Conservation (phyloP, 2,888 invertebrate species). For the Cyclophora punctaria region DNA sequence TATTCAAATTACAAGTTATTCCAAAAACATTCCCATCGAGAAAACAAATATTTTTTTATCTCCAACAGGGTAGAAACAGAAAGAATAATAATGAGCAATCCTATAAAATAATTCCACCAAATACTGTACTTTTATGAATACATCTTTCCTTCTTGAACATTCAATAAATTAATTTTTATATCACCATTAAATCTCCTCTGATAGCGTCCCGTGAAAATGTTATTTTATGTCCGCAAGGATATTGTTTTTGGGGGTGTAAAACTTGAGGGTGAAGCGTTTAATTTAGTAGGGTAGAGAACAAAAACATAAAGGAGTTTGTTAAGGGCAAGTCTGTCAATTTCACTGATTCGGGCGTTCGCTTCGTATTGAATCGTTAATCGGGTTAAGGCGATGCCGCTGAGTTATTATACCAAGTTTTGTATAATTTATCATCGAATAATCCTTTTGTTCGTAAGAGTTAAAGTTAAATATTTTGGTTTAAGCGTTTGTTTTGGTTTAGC, state of each 20-base stretch:
- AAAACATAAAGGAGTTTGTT: slow-evolving; percentile 36
- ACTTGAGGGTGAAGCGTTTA: slow-evolving; percentile 32
- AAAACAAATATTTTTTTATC: too few species aligned
- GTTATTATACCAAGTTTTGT: slow-evolving; percentile 13
- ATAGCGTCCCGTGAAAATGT: slow-evolving; percentile 26
- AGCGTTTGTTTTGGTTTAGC: too few species aligned
- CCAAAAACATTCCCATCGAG: too few species aligned
- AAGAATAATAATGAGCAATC: too few species aligned
- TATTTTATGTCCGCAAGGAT: slow-evolving; percentile 34
- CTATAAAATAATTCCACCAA: too few species aligned
- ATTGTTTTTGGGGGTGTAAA: slow-evolving; percentile 39
- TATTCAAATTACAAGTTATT: too few species aligned
- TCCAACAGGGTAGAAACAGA: too few species aligned
- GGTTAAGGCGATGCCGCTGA: slow-evolving; percentile 11
- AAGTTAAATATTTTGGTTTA: not conserved
- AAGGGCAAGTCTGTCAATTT: slow-evolving; percentile 13
- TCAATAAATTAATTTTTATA: slow-evolving; percentile 10
- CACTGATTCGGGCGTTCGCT: slow-evolving; percentile 26
- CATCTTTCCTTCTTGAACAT: not conserved
- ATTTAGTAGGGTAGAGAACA: slow-evolving; percentile 34
- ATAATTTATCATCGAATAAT: slow-evolving; percentile 8
- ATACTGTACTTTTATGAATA: too few species aligned
- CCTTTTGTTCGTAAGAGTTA: slow-evolving; percentile 2
- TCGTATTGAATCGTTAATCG: slow-evolving; percentile 9
- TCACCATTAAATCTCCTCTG: slow-evolving; percentile 11